Evolutionary conservation across 1,140 invertebrate genomes (phyloP).

Genomic region (Cryptotermes secundus): DNA sequence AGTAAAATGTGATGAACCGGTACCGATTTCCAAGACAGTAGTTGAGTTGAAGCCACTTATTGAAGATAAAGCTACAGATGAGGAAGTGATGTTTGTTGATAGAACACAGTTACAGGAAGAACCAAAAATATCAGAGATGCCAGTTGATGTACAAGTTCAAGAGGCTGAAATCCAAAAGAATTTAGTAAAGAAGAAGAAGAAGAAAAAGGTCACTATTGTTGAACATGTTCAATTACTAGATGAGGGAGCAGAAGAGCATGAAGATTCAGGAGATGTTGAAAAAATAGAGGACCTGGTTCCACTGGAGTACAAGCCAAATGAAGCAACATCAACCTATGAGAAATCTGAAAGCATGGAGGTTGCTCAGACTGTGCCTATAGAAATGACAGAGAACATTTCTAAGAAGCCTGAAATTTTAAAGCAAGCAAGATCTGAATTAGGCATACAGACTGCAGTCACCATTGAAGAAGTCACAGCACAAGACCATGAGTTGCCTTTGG

Average conservation of each 20-base stretch:
- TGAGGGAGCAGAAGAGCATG: slow-evolving; percentile 15
- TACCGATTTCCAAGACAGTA: background rate
- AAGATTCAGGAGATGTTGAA: background rate
- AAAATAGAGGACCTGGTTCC: background rate
- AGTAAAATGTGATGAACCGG: background rate
- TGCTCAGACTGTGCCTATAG: background rate
- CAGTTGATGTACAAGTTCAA: background rate
- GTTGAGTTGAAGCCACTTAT: slow-evolving; percentile 18
- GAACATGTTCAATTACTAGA: slow-evolving; percentile 19
- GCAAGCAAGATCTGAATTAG: background rate
- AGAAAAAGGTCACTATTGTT: slow-evolving; percentile 16
- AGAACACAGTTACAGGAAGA: background rate
- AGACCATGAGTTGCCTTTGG: background rate
- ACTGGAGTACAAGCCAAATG: background rate
- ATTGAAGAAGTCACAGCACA: slow-evolving; percentile 10
- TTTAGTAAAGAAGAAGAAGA: slow-evolving; percentile 21
- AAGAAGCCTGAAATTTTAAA: background rate
- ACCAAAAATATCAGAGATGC: background rate
- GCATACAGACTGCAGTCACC: background rate
- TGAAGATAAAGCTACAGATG: background rate
- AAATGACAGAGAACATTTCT: slow-evolving; percentile 8
- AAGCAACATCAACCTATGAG: background rate
- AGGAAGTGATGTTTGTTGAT: background rate
- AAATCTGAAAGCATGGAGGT: background rate
- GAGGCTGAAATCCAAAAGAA: slow-evolving; percentile 23